These are phyloP conservation scores for Xyrauchen texanus DNA, from an alignment of 2,113 vertebrate genomes.

Conservation along the genomic window DNA sequence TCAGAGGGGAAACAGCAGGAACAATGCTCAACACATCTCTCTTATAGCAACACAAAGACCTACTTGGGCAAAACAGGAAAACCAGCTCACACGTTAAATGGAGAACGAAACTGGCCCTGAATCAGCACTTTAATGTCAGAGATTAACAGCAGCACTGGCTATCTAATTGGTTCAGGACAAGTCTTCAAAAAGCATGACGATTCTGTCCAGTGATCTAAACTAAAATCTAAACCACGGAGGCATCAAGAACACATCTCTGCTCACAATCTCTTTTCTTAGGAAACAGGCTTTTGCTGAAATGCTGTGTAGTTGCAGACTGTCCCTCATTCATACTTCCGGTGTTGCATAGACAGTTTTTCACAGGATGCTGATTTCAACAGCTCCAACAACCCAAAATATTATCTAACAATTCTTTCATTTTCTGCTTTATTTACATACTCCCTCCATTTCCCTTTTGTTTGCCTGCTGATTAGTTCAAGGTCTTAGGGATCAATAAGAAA, in stretches of 20 bases:
- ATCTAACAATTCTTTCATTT: neutral
- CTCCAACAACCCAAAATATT: neutral
- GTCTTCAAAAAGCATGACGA: neutral
- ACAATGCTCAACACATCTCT: slow-evolving; percentile 69
- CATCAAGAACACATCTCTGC: neutral
- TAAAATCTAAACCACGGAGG: neutral
- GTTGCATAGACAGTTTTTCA: neutral
- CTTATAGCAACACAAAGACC: slow-evolving; percentile 47
- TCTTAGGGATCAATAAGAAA: no score
- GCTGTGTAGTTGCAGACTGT: slow-evolving; percentile 10
- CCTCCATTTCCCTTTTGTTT: no score
- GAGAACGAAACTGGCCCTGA: slow-evolving; percentile 30
- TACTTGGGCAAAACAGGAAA: slow-evolving; percentile 47
- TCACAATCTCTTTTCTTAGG: slow-evolving; percentile 17
- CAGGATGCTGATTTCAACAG: slow-evolving; percentile 3
- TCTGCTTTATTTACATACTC: neutral
- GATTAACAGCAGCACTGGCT: neutral
- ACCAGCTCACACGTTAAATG: slow-evolving; percentile 13
- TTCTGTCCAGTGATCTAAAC: neutral
- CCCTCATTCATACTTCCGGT: slow-evolving; percentile 23
- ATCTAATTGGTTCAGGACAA: neutral
- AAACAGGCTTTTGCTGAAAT: slow-evolving; percentile 9
- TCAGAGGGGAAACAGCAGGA: slow-evolving; percentile 75
- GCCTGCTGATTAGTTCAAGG: no score
- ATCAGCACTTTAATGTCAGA: neutral